Base-by-base conservation (phyloP, 2,113 vertebrate genomes). In the Oreochromis spilurus region DNA sequence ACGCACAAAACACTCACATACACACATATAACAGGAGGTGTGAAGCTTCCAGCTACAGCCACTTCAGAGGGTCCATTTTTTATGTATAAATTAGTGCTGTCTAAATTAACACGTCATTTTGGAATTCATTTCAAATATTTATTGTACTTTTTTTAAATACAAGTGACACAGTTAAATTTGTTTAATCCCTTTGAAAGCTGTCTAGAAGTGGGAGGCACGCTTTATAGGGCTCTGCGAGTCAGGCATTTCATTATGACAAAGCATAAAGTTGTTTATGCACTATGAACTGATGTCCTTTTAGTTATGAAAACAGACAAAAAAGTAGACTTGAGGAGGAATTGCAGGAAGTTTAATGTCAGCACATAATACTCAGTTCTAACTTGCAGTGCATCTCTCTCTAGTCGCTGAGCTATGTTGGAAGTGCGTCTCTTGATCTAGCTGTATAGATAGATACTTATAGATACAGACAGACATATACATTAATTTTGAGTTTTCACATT, bases 41-140 rank as follows among this genome's bases (percentile, higher is more conserved):
- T 45, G 80, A 89, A 55, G 58, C 40, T 80, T 89, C 43, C 79
- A 81, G 81, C 58, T 85, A 84, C 78, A 84, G 82, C 75, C 65
- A 0, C 45, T 19, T 77, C 26, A 77, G 45, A 77, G 16, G 26
- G 16, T 13, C 16, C 0, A 8, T 62, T 77, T 91, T 65, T 26
- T 38, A 17, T 52, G 6, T 26, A 16, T 36, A 54, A 77, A 52
- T 77, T 50, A 52, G 26, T 34, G 72, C 72, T 52, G 45, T 77
- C 45, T 77, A 77, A 77, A 77, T 77, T 77, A 52, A n/a, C 72
- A 52, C 1, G 9, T 67, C 62, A 67, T 67, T 38, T 38, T 67
- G 34, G 34, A 67, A 38, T 67, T 67, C 19, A 38, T 67, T 67
- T 67, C 12, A 67, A 67, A 67, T 67, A 40, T 40, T 67, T 40